These are phyloP conservation scores for Osmerus eperlanus DNA, from an alignment of 2,113 vertebrate species.

Conservation along the genomic window DNA sequence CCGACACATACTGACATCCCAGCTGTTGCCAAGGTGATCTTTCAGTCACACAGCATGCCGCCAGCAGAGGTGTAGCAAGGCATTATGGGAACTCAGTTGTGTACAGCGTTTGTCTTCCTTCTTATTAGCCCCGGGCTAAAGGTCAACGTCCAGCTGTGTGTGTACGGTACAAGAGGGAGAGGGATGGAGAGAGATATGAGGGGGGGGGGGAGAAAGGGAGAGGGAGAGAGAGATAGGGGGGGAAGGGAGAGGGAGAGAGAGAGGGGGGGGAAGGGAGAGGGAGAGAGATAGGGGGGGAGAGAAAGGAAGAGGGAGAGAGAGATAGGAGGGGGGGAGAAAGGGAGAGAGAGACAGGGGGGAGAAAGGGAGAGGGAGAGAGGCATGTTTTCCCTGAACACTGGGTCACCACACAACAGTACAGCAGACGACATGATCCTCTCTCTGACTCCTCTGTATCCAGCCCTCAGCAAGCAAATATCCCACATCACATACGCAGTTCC, in stretches of 20 bases:
- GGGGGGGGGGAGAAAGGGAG: neutral
- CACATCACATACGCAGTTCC: neutral
- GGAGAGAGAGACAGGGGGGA: no score
- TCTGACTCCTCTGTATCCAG: neutral
- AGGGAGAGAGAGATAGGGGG: no score
- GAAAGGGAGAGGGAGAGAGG: neutral
- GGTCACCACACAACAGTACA: no score
- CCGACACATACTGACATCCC: neutral
- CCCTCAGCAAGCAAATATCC: neutral
- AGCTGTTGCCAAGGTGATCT: slow-evolving; percentile 36
- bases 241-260: neutral
- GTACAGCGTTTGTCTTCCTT: no score
- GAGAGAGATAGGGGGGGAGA: no score
- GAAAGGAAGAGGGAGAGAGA: no score
- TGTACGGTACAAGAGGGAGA: slow-evolving; percentile 52
- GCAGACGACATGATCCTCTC: neutral
- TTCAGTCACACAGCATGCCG: neutral
- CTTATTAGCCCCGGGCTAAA: no score
- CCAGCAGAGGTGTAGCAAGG: neutral
- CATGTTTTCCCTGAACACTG: neutral
- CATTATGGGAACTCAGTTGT: no score
- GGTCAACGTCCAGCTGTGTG: slow-evolving; percentile 32
- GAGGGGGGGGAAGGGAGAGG: neutral
- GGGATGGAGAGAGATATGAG: neutral
- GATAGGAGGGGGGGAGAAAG: no score